A percentile compares a stretch with the other conserved stretches of the same genome.
phyloP scores from a whole-genome alignment of 2,113 vertebrate genomes.

The Labrus mixtus region DNA sequence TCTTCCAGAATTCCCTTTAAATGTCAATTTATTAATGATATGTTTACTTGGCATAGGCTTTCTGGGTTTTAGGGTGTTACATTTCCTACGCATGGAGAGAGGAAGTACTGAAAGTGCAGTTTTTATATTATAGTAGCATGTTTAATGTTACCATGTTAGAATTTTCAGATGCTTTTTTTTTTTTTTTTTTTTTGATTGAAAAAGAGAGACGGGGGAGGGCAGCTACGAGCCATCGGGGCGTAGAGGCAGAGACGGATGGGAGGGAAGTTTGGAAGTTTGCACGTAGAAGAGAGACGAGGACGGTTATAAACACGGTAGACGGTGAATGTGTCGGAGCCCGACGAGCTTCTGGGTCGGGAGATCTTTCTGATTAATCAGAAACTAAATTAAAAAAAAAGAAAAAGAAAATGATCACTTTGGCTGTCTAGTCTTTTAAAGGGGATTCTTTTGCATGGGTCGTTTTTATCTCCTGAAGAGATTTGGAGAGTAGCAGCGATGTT shows the following conservation, averaged over 20 bases:
- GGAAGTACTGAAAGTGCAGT: constrained; percentile 6
- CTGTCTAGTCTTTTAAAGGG: neutral
- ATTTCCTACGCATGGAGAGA: constrained; percentile 18
- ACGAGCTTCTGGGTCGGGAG: constrained; percentile 27
- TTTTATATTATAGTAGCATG: constrained; percentile 46
- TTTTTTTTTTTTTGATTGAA: constrained; percentile 21
- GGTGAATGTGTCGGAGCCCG: constrained; percentile 50
- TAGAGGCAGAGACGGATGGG: constrained; percentile 27
- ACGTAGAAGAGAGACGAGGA: constrained; percentile 62
- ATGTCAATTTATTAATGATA: constrained; percentile 34
- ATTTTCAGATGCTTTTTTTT: constrained; percentile 15
- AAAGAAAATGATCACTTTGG: constrained; percentile 5
- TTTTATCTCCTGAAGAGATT: constrained; percentile 59
- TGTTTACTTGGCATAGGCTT: constrained; percentile 31
- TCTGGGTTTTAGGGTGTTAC: constrained; percentile 41
- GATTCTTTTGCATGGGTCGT: constrained; percentile 38
- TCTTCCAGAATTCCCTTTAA: constrained; percentile 46
- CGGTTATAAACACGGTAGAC: constrained; percentile 35
- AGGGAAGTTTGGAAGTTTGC: constrained; percentile 70
- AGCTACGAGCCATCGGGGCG: constrained; percentile 31
- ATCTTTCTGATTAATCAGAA: constrained; percentile 34
- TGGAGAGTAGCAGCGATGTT: constrained; percentile 37
- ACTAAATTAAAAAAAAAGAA: neutral
- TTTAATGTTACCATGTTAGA: constrained; percentile 30
- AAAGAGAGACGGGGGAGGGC: constrained; percentile 8